Base-by-base conservation (phyloP, 2,113 vertebrate species). In the Morone chrysops region DNA sequence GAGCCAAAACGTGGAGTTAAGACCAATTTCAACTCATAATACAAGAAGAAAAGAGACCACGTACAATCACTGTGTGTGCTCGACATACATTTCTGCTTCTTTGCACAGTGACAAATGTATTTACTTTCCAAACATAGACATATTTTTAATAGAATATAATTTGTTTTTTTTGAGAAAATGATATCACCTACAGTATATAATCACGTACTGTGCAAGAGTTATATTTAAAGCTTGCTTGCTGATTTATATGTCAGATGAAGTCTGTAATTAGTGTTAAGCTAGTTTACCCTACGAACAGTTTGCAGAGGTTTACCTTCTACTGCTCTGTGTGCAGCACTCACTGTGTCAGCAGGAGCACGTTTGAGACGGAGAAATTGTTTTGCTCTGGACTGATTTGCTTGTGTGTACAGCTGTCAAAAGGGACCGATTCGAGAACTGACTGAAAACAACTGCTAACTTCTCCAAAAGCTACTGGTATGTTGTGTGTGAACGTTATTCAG, bases 231-330 rank as follows among this genome's bases (percentile, higher is more conserved):
- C 50, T 56, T 57, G 9, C 17, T 20, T 20, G 4, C 1, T 11
- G 22, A 67, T 50, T 63, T 17, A 22, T n/a, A 45, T 60, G n/a
- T 12, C 22, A 43, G 45, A 45, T 51, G 16, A 68, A 45, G 70
- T 60, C 14, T 68, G 31, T 74, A n/a, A 63, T 80, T 31, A 45
- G 50, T 40, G 25, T 40, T 41, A 18, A 3, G 67, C 8, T 31
- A 13, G 53, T 60, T 53, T 61, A 54, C 45, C n/a, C 53, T 18
- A 73, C 43, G 67, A 25, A 51, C 53, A 61, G 51, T 65, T 59
- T 22, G 6, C 18, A 56, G 41, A 60, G 54, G 13, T 38, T 81
- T 74, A 60, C 59, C 20, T 31, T 57, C 13, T 22, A 10, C 36
- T 25, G 17, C 12, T 36, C 47, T 66, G 25, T 48, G 43, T 18